A percentile compares a stretch with the other conserved stretches of the same genome.
These are phyloP conservation scores for Semotilus atromaculatus DNA, from an alignment of 2,797 vertebrate genomes.

Conservation along the genomic window DNA sequence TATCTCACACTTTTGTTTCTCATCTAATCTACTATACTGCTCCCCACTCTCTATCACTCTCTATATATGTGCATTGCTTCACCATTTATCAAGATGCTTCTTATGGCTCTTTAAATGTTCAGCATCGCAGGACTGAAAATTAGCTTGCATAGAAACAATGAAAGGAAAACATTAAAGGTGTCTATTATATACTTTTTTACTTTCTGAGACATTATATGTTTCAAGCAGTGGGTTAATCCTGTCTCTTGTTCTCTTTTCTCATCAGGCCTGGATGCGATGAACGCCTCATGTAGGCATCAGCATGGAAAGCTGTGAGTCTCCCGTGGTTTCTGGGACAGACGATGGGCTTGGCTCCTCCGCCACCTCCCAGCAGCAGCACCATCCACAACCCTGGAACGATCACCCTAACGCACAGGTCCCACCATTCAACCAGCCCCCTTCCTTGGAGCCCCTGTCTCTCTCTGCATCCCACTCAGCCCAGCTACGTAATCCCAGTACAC, in stretches of 20 bases:
- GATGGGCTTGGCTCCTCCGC: conserved; percentile 93
- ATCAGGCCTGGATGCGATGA: conserved; percentile 99
- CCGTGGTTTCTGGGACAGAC: conserved; percentile 99
- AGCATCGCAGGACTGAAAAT: conserved; percentile 49
- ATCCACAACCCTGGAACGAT: conserved; percentile 88
- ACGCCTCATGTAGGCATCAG: conserved; percentile 96
- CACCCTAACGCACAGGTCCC: conserved; percentile 82
- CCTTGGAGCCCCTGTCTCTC: conserved; percentile 81
- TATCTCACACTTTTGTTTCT: conserved; percentile 75
- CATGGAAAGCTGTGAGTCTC: conserved; percentile 99
- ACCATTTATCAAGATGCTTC: conserved; percentile 59
- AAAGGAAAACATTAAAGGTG: conserved; percentile 36
- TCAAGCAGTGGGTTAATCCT: conserved; percentile 63
- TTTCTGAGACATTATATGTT: not conserved
- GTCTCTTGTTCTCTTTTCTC: conserved; percentile 56
- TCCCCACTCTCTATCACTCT: conserved; percentile 54
- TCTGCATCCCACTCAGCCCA: conserved; percentile 77
- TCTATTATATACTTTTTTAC: conserved; percentile 44
- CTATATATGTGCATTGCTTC: conserved; percentile 42
- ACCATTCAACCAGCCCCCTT: conserved; percentile 79
- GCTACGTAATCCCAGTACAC: conserved; percentile 71
- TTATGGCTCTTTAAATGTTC: conserved; percentile 49
- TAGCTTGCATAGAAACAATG: conserved; percentile 52
- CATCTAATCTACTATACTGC: conserved; percentile 67
- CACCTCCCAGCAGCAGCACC: conserved; percentile 87